Evolutionary conservation across 2,888 invertebrate genomes (phyloP), one percentile per base, ranked within the genome.

Genomic region (Pyrrhia umbra): DNA sequence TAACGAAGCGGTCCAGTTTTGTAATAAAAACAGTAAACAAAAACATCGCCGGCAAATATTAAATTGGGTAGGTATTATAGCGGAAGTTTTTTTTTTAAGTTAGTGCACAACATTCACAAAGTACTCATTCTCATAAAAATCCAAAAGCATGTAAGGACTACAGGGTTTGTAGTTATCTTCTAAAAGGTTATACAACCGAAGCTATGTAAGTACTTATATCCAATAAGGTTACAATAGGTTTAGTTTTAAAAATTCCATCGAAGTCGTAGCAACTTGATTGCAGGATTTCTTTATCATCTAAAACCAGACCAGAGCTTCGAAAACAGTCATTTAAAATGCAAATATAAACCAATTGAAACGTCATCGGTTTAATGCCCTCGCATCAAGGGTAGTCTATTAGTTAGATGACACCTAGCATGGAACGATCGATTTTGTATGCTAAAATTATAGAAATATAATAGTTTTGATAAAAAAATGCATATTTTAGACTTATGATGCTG

Each of bases 1-100:
- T 23, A 39, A 47, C 18, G 27, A 50, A 49, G 3, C 63, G 10
- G 23, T 27, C 30, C 16, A 16, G 15, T 58, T 42, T 23, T 34
- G 1, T 20, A n/a, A 15, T 3, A 37, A 37, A 49, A 51, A 23
- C 27, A 27, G 18, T 15, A 1, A 15, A 25, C 8, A 47, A 46
- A 25, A 45, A 25, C 18, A 34, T 45, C 15, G 1, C 21, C 27
- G 15, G 34, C 34, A 27, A 27, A 63, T 42, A 8, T 18, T 6
- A 15, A 39, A 40, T 45, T 63, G 10, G 1, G 15, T 45, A 45
- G 6, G 20, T 40, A 10, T 39, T 30, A 8, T 23, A n/a, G n/a
- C n/a, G n/a, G n/a, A n/a, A 4, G 27, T 9, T 1, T 10, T 27
- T 27, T 27, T 27, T 10, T 10, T 9, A 10, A 27, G 10, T 27